phyloP scores from a whole-genome alignment of 2,113 vertebrate genomes.

The Alexandromys fortis region DNA sequence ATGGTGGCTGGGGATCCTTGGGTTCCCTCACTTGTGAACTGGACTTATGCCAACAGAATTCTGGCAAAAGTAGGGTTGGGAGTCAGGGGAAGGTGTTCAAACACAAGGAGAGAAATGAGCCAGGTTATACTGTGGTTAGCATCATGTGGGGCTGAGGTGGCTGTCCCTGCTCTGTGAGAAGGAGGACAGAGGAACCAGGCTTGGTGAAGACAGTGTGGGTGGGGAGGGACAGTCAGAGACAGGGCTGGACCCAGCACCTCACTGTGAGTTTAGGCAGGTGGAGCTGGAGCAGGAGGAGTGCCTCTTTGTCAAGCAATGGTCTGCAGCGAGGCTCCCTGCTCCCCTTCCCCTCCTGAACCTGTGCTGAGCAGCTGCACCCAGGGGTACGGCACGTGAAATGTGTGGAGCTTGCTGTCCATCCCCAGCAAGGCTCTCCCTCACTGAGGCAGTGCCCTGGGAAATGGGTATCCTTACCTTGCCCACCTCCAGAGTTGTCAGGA shows the following conservation, averaged over 20 bases:
- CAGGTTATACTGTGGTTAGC: rapidly evolving
- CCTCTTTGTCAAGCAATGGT: rapidly evolving
- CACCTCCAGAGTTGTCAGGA: background rate
- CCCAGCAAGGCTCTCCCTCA: background rate
- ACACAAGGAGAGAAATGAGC: rapidly evolving
- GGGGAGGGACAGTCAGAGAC: background rate
- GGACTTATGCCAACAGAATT: background rate
- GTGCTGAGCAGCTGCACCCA: background rate
- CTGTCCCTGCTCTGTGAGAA: background rate
- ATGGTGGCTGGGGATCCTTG: background rate
- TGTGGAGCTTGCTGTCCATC: background rate
- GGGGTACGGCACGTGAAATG: background rate
- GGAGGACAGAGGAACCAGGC: background rate
- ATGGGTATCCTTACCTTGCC: background rate
- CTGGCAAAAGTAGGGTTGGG: rapidly evolving
- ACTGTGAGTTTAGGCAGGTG: background rate
- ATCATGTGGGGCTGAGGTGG: background rate
- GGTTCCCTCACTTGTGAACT: background rate
- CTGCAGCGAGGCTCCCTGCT: background rate
- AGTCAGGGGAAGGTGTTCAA: background rate
- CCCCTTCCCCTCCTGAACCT: background rate
- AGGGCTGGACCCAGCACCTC: background rate
- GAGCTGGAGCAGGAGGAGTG: background rate
- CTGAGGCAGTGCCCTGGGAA: background rate
- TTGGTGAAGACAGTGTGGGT: background rate